A percentile compares a stretch with the other conserved stretches of the same genome.
Evolutionary conservation across 2,113 vertebrate species (phyloP).

Genomic region (Pteronura brasiliensis): DNA sequence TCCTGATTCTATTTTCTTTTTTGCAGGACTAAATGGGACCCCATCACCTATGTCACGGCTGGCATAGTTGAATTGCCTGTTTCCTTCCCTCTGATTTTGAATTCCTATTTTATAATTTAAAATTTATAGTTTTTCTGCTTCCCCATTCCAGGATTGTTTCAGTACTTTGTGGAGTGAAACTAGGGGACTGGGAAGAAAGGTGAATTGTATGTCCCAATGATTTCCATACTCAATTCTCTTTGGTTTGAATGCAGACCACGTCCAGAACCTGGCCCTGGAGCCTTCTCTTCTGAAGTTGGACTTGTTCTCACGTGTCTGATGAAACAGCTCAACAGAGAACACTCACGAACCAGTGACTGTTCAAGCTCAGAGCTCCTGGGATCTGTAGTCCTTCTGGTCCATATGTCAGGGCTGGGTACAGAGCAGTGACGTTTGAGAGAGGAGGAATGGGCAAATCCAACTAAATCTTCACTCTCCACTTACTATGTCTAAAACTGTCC

Average conservation of each 20-base stretch:
- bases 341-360: neutral
- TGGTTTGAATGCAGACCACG: neutral
- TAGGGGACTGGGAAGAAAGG: neutral
- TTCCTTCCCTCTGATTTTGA: neutral
- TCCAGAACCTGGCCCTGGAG: neutral
- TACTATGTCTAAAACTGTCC: neutral
- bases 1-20: neutral
- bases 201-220: neutral
- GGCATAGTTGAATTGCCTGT: neutral
- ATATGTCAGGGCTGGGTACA: neutral
- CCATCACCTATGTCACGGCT: neutral
- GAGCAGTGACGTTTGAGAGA: neutral
- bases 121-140: neutral
- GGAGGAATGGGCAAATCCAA: neutral
- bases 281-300: neutral
- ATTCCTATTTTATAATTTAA: conserved; percentile 20
- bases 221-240: neutral
- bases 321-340: neutral
- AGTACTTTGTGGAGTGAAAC: neutral
- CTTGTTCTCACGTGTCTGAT: neutral
- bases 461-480: neutral
- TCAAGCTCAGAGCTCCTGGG: neutral
- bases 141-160: neutral
- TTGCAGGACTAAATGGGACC: neutral
- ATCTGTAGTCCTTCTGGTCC: neutral